These are phyloP conservation scores for Heliconius hermathena DNA, from an alignment of 1,140 invertebrate species.

Conservation along the genomic window DNA sequence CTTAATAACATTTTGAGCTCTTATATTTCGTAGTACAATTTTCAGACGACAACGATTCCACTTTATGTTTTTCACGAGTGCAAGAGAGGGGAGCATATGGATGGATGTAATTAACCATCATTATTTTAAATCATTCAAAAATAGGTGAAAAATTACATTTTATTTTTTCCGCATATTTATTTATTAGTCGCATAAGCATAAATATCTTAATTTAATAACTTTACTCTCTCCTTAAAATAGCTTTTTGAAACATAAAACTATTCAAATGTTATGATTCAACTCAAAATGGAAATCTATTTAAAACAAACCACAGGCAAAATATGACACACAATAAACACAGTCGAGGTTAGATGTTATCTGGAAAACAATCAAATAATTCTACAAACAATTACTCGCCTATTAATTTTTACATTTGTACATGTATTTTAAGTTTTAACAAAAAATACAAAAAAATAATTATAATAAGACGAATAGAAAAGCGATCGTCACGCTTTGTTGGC, in stretches of 20 bases:
- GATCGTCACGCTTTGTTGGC: neutral
- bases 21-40: too few relatives aligned
- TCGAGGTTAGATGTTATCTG: conserved; percentile 34
- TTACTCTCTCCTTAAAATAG: too few relatives aligned
- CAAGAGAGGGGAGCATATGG: too few relatives aligned
- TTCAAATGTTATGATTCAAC: neutral
- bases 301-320: conserved; percentile 6
- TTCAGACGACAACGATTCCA: too few relatives aligned
- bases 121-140: too few relatives aligned
- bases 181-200: too few relatives aligned
- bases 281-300: neutral
- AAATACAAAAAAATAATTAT: neutral
- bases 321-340: conserved; percentile 13
- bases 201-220: too few relatives aligned
- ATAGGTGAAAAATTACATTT: too few relatives aligned
- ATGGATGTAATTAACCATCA: too few relatives aligned
- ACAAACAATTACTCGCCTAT: conserved; percentile 37
- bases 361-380: conserved; percentile 26
- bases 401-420: conserved; percentile 35
- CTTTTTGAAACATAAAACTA: neutral
- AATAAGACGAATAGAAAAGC: neutral
- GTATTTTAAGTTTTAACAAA: conserved; percentile 6
- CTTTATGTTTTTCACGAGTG: too few relatives aligned
- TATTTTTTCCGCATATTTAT: too few relatives aligned
- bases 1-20: too few relatives aligned